Conservation (phyloP, 2,113 vertebrate species). For the Camelus dromedarius region DNA sequence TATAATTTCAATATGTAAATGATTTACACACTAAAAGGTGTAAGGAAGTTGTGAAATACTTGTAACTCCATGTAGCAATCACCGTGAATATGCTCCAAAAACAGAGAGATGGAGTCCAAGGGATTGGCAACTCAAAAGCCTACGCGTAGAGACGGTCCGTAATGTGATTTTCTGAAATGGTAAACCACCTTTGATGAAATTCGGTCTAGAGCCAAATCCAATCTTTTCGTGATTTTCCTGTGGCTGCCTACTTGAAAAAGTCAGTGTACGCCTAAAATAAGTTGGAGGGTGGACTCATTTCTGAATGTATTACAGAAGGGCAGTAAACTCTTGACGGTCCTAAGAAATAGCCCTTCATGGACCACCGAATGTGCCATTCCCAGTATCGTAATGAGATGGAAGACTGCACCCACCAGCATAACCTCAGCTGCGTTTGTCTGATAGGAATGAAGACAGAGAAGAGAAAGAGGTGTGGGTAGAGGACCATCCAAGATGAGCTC, state of each 20-base stretch:
- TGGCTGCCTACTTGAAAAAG: background rate
- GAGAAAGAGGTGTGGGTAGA: background rate
- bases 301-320: background rate
- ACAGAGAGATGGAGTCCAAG: background rate
- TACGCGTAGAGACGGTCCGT: background rate
- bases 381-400: background rate
- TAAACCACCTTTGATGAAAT: constrained; percentile 3
- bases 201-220: background rate
- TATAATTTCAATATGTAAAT: background rate
- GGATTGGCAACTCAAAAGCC: background rate
- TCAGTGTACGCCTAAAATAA: background rate
- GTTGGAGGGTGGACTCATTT: background rate
- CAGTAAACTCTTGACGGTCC: background rate
- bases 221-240: background rate
- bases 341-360: background rate
- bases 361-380: background rate
- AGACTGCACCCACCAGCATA: background rate
- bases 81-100: background rate
- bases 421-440: background rate
- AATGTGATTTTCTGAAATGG: background rate
- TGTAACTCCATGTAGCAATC: background rate
- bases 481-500: background rate
- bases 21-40: background rate
- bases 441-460: background rate
- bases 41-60: background rate